A percentile compares a stretch with the other conserved stretches of the same genome.
Conservation (phyloP, 2,888 invertebrate genomes). For the Serripes groenlandicus region DNA sequence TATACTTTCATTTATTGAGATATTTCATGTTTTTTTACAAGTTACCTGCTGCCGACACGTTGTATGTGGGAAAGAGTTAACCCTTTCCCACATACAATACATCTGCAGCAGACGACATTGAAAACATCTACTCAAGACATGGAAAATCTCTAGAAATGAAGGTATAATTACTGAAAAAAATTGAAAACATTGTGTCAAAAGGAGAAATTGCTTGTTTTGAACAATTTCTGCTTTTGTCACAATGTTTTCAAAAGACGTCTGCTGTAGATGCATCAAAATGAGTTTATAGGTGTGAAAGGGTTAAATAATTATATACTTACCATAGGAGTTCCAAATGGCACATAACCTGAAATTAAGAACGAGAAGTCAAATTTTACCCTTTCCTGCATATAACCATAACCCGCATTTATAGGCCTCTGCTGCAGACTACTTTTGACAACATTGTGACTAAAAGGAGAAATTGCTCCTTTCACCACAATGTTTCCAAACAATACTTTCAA, state of each 20-base stretch:
- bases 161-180: neutral
- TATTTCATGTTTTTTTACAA: too few relatives aligned
- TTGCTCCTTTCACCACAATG: too few relatives aligned
- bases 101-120: neutral
- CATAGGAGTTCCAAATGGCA: constrained; percentile 87
- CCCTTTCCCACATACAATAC: neutral
- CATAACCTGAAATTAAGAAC: constrained; percentile 85
- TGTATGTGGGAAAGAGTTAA: neutral
- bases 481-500: too few relatives aligned
- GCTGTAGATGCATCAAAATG: neutral
- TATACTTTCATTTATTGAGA: too few relatives aligned
- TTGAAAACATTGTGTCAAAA: neutral
- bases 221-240: neutral
- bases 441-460: too few relatives aligned
- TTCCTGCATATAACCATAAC: too few relatives aligned
- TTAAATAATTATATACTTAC: too few relatives aligned
- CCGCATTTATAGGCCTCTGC: too few relatives aligned
- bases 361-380: too few relatives aligned
- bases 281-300: neutral
- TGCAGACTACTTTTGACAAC: too few relatives aligned
- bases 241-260: neutral
- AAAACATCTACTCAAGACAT: neutral
- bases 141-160: neutral
- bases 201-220: neutral
- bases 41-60: too few relatives aligned